These are phyloP conservation scores for Australoheros scitulus DNA, from an alignment of 2,113 vertebrate genomes.

Conservation along the genomic window DNA sequence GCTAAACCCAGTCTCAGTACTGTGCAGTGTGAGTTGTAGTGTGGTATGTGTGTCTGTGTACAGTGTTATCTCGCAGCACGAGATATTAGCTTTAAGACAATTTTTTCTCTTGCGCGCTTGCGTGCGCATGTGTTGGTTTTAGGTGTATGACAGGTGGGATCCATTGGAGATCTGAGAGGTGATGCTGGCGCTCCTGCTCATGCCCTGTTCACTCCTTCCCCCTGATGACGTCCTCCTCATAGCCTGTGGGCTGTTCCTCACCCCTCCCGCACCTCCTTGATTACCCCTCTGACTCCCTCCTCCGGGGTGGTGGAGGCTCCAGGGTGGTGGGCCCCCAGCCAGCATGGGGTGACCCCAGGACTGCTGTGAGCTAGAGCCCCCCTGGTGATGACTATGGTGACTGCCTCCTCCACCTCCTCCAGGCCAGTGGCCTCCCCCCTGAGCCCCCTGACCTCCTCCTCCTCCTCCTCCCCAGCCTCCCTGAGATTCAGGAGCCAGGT, in stretches of 20 bases:
- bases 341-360: conserved; percentile 96
- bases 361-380: conserved; percentile 87
- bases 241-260: conserved; percentile 97
- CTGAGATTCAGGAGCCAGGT: conserved; percentile 78
- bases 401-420: conserved; percentile 73
- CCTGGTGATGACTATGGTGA: conserved; percentile 84
- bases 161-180: conserved; percentile 99
- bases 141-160: conserved; percentile 97
- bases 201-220: conserved; percentile 94
- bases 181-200: conserved; percentile 99
- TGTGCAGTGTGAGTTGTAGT: conserved; percentile 20
- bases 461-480: conserved; percentile 90
- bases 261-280: conserved; percentile 85
- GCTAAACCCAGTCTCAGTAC: conserved; percentile 12
- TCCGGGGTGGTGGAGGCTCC: conserved; percentile 89
- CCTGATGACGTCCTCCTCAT: conserved; percentile 94
- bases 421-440: conserved; percentile 87
- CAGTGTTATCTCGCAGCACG: conserved; percentile 14
- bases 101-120: background rate
- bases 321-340: conserved; percentile 90
- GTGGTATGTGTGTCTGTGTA: conserved; percentile 31
- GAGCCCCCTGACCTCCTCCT: conserved; percentile 85
- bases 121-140: conserved; percentile 63
- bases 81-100: conserved; percentile 77
- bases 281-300: conserved; percentile 89